Percentiles rank a stretch among this genome's conserved stretches.
Evolutionary conservation across 2,888 invertebrate genomes (phyloP).

Genomic region (Mystacides longicornis): DNA sequence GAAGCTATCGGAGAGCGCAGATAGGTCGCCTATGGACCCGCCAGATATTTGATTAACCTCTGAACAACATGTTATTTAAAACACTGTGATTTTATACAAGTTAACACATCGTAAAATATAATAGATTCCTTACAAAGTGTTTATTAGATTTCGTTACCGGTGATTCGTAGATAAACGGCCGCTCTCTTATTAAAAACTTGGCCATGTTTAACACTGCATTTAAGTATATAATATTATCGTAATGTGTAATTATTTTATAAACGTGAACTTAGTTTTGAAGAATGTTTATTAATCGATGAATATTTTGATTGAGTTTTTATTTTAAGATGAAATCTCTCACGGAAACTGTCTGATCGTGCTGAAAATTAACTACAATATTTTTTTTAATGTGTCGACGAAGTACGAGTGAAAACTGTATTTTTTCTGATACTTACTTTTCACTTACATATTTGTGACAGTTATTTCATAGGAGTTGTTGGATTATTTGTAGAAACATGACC

Average conservation of each 20-base stretch:
- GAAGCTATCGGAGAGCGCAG: no score
- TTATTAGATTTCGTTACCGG: background rate
- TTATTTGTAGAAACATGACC: no score
- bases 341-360: background rate
- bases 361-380: background rate
- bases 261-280: background rate
- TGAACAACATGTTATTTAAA: background rate
- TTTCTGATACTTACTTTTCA: no score
- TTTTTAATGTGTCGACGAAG: background rate
- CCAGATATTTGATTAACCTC: slow-evolving; percentile 1
- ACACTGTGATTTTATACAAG: slow-evolving; percentile 1
- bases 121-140: background rate
- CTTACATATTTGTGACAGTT: no score
- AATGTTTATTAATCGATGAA: background rate
- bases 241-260: background rate
- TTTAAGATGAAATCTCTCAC: background rate
- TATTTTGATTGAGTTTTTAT: background rate
- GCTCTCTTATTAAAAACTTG: background rate
- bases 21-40: no score
- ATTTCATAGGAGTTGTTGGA: no score
- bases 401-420: no score
- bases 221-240: background rate
- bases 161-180: no score
- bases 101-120: slow-evolving; percentile 1
- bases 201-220: no score